Percentiles rank a stretch among this genome's conserved stretches.
These are phyloP conservation scores for Bellardia bayeri DNA, from an alignment of 2,888 invertebrate species.

Conservation along the genomic window DNA sequence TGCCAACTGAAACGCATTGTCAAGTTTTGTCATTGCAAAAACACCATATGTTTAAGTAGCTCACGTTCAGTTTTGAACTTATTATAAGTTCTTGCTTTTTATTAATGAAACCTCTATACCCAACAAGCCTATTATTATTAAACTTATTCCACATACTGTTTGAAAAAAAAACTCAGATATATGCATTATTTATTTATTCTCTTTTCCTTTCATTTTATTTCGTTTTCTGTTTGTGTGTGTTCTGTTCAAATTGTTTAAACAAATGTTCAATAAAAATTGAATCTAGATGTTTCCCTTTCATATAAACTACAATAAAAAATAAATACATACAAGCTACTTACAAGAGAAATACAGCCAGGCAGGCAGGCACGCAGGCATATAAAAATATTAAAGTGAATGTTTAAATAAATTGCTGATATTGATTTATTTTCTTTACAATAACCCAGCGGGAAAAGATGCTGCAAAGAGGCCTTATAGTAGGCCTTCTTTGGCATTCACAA, in stretches of 20 bases:
- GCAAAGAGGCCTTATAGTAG: too few relatives aligned
- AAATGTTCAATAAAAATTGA: constrained; percentile 59
- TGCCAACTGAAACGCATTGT: too few relatives aligned
- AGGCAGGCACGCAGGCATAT: not conserved
- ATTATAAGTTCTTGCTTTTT: too few relatives aligned
- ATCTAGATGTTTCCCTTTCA: constrained; percentile 54
- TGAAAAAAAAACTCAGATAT: not conserved
- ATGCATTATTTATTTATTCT: constrained; percentile 1
- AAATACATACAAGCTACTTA: not conserved
- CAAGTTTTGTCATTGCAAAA: too few relatives aligned
- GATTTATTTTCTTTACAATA: constrained; percentile 63
- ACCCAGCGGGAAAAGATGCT: too few relatives aligned
- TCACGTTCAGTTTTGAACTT: too few relatives aligned
- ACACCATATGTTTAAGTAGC: too few relatives aligned
- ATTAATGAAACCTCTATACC: too few relatives aligned
- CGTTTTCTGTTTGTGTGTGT: constrained; percentile 34
- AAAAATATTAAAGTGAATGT: constrained; percentile 36
- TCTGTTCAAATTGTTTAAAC: constrained; percentile 30
- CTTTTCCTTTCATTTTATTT: constrained; percentile 2
- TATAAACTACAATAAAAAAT: not conserved
- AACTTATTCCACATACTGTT: not conserved
- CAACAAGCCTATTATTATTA: too few relatives aligned
- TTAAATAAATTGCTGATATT: constrained; percentile 57
- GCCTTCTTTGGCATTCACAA: too few relatives aligned
- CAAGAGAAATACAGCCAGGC: not conserved